Percentiles rank a stretch among this genome's conserved stretches.
phyloP scores from a whole-genome alignment of 2,113 vertebrate genomes.

The Otocyon megalotis region DNA sequence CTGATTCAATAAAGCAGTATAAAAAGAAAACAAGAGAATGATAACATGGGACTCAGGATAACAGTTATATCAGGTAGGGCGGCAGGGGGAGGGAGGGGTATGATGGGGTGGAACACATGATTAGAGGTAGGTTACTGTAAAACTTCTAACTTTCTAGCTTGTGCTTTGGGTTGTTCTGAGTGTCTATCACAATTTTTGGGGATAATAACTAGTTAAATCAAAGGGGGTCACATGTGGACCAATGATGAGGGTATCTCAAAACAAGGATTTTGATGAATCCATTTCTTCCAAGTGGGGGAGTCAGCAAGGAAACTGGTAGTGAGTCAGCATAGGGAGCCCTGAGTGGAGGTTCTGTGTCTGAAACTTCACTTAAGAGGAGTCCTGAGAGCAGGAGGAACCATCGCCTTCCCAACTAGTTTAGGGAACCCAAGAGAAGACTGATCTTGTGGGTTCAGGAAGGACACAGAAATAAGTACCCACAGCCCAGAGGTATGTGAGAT shows the following conservation, averaged over 20 bases:
- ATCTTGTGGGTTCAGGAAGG: neutral
- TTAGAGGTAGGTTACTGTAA: neutral
- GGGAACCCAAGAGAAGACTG: neutral
- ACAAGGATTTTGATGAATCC: neutral
- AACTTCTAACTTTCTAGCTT: slow-evolving; percentile 6
- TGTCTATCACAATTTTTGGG: neutral
- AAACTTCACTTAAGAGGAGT: neutral
- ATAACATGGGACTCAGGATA: neutral
- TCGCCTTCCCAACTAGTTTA: neutral
- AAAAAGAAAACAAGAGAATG: neutral
- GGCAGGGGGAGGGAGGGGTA: neutral
- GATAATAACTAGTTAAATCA: slow-evolving; percentile 1
- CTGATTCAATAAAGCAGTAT: slow-evolving; percentile 24
- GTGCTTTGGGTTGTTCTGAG: neutral
- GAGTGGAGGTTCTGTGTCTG: neutral
- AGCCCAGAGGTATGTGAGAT: neutral
- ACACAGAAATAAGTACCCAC: neutral
- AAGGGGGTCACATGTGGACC: neutral
- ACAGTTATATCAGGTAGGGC: neutral
- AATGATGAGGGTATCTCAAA: neutral
- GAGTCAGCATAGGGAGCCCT: neutral
- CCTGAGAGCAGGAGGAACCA: neutral
- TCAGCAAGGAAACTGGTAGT: neutral
- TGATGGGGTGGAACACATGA: neutral
- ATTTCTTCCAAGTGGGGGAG: slow-evolving; percentile 3